Evolutionary conservation across 2,888 invertebrate genomes (phyloP).

Genomic region (Erebia palarica): DNA sequence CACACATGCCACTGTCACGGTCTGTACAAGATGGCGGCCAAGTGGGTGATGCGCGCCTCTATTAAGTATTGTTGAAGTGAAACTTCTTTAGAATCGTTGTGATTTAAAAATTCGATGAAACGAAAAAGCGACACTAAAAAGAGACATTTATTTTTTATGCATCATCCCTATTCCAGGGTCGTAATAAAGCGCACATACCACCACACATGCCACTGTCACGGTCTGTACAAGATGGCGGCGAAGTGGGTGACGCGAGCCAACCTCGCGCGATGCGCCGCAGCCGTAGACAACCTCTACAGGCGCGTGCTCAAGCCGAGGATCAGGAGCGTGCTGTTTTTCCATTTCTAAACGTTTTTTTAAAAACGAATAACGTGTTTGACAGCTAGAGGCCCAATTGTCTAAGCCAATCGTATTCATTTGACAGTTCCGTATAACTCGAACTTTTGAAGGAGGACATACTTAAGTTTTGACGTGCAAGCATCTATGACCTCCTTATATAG

Average conservation of each 20-base stretch:
- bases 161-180: constrained; percentile 60
- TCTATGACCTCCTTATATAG: no score
- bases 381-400: no score
- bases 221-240: constrained; percentile 53
- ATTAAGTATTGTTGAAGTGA: no score
- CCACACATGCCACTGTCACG: constrained; percentile 48
- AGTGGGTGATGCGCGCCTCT: constrained; percentile 54
- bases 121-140: no score
- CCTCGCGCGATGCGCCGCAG: constrained; percentile 57
- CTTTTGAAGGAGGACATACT: no score
- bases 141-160: no score
- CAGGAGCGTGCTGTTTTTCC: constrained; percentile 67
- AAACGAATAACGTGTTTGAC: constrained; percentile 2
- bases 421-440: no score
- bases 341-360: constrained; percentile 53
- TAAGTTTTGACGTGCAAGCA: no score
- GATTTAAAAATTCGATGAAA: no score
- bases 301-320: constrained; percentile 66
- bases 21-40: constrained; percentile 53
- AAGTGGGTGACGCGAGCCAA: constrained; percentile 58
- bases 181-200: constrained; percentile 57
- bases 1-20: constrained; percentile 49
- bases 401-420: no score
- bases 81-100: neutral
- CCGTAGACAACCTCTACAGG: constrained; percentile 65